Base-by-base conservation (phyloP, 2,888 invertebrate species). In the Agelastica alni region DNA sequence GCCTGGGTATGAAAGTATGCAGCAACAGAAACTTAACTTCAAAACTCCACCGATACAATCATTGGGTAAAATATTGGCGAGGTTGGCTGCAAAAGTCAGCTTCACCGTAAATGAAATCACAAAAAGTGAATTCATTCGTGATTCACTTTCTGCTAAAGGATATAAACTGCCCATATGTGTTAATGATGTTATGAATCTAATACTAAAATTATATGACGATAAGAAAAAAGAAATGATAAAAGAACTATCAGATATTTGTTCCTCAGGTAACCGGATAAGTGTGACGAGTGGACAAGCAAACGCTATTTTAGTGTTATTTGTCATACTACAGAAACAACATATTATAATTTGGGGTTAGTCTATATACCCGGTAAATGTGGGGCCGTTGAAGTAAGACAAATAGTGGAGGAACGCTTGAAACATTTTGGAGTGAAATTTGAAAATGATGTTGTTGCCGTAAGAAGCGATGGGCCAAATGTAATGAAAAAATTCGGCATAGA, bases 401-500 rank as follows among this genome's bases (percentile, higher is more conserved):
- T 22, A 7, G 22, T 22, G 4, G 4, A 5, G 4, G 7, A 22
- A 22, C 22, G 7, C 7, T 7, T 22, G 4, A 7, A 22, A 4
- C 4, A 22, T 5, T 22, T 22, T 7, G 22, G 22, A 5, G 4
- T 22, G 7, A 22, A 22, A 22, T 7, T 22, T 22, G 22, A 22
- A 22, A 4, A 7, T 22, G 4, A 22, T 7, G 7, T 22, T 22
- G 22, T 22, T 4, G 22, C 22, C 7, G 4, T 4, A 5, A 22
- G 4, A 5, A 46, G 12, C 2, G 46, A 46, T 36, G 46, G 46
- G 2, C 36, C 47, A 37, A 37, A 18, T 10, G 47, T 47, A 22
- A 47, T 47, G 47, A 37, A 37, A 22, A 47, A 47, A 22, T 47
- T 47, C 37, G 47, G 47, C 13, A 41, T 16, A 18, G 47, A 47